Conservation (phyloP, 2,113 vertebrate genomes). For the Psittacula cyanocephala region DNA sequence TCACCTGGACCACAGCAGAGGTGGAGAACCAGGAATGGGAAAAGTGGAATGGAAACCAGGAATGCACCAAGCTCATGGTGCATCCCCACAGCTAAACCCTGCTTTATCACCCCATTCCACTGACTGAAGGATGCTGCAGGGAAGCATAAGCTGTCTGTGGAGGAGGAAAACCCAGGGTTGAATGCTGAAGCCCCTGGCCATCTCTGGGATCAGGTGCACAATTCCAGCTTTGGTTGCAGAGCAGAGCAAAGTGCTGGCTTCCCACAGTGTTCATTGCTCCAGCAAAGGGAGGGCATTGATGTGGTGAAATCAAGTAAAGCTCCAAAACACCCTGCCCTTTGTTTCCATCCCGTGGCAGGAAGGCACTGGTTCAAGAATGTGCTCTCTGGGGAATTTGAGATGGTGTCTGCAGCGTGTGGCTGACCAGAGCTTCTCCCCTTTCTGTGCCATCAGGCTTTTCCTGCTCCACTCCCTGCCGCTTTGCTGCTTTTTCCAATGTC, state of each 20-base stretch:
- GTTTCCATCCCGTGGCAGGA: neutral
- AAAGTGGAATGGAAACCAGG: neutral
- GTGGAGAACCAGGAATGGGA: neutral
- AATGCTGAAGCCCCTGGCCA: neutral
- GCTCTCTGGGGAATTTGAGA: neutral
- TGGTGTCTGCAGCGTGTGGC: neutral
- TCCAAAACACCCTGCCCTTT: neutral
- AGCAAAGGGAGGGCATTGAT: neutral
- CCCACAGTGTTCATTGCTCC: neutral
- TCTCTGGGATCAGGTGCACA: neutral
- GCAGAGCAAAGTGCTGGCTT: neutral
- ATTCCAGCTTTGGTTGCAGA: neutral
- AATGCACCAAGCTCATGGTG: neutral
- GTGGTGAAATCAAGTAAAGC: neutral
- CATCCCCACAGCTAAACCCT: neutral
- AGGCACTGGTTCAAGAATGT: neutral
- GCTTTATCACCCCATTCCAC: neutral
- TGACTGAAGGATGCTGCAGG: neutral
- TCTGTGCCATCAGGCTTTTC: neutral
- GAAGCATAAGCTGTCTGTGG: neutral
- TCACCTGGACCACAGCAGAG: neutral
- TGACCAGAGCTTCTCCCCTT: neutral
- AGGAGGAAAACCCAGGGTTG: neutral
- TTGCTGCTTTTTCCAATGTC: neutral
- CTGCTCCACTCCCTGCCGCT: neutral